phyloP scores from a whole-genome alignment of 2,797 vertebrate genomes.

The Lacerta bilineata region DNA sequence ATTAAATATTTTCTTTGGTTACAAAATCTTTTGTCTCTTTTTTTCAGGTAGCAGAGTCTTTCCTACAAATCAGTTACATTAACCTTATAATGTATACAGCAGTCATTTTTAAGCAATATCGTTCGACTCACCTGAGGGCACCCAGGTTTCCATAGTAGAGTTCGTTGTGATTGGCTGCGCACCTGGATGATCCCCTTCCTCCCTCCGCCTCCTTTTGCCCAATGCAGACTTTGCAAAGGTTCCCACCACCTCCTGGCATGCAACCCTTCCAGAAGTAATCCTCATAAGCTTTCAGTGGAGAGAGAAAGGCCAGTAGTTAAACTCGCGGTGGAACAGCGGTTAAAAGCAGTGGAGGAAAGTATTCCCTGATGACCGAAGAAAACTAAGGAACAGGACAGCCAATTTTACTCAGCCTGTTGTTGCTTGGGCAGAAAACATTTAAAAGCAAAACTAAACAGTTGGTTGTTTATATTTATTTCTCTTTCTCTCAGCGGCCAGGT shows the following conservation, averaged over 20 bases:
- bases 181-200: conserved; percentile 82
- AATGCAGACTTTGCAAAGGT: conserved; percentile 91
- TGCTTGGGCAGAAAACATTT: too few relatives aligned
- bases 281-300: conserved; percentile 80
- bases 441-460: too few relatives aligned
- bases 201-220: conserved; percentile 84
- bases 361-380: too few relatives aligned
- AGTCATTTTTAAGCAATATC: conserved; percentile 7
- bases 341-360: too few relatives aligned
- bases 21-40: too few relatives aligned
- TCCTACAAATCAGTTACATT: too few relatives aligned
- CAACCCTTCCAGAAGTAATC: conserved; percentile 93
- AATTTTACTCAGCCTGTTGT: too few relatives aligned
- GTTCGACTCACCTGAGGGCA: conserved; percentile 83
- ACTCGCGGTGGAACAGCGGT: conserved; percentile 12
- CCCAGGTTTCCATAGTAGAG: conserved; percentile 93
- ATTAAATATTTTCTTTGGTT: too few relatives aligned
- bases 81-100: background rate
- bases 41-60: too few relatives aligned
- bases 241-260: conserved; percentile 88
- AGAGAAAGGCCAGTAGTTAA: conserved; percentile 8
- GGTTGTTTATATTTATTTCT: too few relatives aligned
- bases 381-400: too few relatives aligned
- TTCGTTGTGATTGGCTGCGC: conserved; percentile 89
- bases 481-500: background rate